Evolutionary conservation across 2,888 invertebrate species (phyloP).

Genomic region (Nysson spinosus): DNA sequence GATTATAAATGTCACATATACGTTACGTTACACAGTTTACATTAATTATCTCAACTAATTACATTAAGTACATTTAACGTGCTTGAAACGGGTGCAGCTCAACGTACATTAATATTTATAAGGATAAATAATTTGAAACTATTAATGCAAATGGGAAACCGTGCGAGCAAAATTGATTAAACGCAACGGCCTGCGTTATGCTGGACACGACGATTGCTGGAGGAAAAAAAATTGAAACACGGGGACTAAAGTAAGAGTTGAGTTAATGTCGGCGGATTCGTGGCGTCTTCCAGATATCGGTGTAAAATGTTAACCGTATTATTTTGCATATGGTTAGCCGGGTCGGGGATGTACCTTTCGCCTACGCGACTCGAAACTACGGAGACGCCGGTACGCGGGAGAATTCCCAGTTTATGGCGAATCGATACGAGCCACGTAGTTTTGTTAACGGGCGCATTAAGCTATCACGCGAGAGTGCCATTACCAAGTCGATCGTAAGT

Average conservation of each 20-base stretch:
- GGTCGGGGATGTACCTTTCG: constrained; percentile 15
- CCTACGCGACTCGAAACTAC: constrained; percentile 38
- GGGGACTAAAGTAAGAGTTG: background rate
- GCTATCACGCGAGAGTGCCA: constrained; percentile 71
- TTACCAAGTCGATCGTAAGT: constrained; percentile 67
- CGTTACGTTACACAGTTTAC: too few relatives aligned
- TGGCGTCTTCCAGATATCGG: background rate
- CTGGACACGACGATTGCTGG: too few relatives aligned
- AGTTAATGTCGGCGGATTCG: constrained; percentile 26
- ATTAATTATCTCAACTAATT: too few relatives aligned
- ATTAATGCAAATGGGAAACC: too few relatives aligned
- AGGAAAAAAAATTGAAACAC: constrained; percentile 12
- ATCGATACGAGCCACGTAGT: constrained; percentile 68
- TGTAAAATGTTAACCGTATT: constrained; percentile 10
- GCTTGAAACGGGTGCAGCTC: too few relatives aligned
- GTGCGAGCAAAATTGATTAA: too few relatives aligned
- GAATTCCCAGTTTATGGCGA: constrained; percentile 66
- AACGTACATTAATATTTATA: too few relatives aligned
- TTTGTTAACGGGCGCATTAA: constrained; percentile 72
- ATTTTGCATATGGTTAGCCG: constrained; percentile 24
- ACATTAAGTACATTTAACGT: too few relatives aligned
- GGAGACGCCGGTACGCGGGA: constrained; percentile 42
- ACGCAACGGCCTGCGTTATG: too few relatives aligned
- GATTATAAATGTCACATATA: too few relatives aligned
- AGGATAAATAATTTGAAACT: too few relatives aligned